Percentiles rank a stretch among this genome's conserved stretches.
These are phyloP conservation scores for Nesospiza acunhae DNA, from an alignment of 2,113 vertebrate species.

Conservation along the genomic window DNA sequence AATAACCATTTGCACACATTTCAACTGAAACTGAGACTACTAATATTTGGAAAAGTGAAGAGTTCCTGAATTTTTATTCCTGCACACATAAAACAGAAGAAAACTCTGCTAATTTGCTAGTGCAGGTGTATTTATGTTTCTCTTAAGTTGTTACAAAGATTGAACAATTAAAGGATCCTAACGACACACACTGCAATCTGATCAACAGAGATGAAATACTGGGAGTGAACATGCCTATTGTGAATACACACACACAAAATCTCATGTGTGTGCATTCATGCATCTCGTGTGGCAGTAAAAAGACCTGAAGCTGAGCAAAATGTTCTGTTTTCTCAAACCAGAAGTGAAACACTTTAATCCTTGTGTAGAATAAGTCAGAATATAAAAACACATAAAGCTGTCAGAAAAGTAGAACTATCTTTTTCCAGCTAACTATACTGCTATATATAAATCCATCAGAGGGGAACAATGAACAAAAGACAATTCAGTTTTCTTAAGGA, in stretches of 20 bases:
- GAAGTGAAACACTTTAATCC: not conserved
- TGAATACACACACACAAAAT: not conserved
- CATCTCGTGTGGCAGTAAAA: not conserved
- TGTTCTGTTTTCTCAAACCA: not conserved
- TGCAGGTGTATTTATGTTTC: not conserved
- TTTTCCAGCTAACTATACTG: not conserved
- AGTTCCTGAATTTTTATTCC: not conserved
- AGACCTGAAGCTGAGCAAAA: not conserved
- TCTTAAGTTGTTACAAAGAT: not conserved
- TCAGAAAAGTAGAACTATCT: slow-evolving; percentile 6
- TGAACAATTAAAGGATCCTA: not conserved
- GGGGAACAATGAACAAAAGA: not conserved
- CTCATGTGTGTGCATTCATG: not conserved
- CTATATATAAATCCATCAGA: slow-evolving; percentile 34
- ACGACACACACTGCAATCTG: not conserved
- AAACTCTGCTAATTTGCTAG: not conserved
- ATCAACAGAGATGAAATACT: not conserved
- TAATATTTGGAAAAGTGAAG: not conserved
- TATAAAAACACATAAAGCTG: not conserved
- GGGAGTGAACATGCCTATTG: not conserved
- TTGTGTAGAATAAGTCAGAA: not conserved
- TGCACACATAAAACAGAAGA: not conserved
- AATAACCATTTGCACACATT: not conserved
- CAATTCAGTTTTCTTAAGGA: not conserved
- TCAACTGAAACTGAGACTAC: not conserved